Evolutionary conservation across 2,797 vertebrate species (phyloP).

Genomic region (Lepus oiostolus): DNA sequence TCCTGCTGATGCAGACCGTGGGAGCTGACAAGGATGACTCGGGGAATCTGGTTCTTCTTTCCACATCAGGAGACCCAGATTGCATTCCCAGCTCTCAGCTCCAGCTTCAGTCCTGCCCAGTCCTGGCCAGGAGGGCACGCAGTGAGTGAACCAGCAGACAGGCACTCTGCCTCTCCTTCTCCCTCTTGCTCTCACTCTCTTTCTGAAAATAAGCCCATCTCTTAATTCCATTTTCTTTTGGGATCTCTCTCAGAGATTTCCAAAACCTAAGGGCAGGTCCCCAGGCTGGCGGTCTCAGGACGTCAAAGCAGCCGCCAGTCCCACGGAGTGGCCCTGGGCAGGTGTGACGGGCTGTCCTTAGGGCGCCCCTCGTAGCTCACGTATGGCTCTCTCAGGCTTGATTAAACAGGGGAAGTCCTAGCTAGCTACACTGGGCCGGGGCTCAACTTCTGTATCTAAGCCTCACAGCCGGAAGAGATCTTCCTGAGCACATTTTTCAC

Average conservation of each 20-base stretch:
- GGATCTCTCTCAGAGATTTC: not conserved
- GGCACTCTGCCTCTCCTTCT: no score
- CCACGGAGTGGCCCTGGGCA: not conserved
- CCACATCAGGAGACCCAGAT: no score
- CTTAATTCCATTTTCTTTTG: no score
- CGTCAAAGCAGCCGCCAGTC: not conserved
- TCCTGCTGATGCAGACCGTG: no score
- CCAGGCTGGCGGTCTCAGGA: not conserved
- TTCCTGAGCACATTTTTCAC: not conserved
- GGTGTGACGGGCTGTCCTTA: not conserved
- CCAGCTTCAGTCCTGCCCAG: no score
- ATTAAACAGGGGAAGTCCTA: not conserved
- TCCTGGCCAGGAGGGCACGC: no score
- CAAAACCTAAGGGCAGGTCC: not conserved
- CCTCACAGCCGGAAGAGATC: slow-evolving; percentile 1
- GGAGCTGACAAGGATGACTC: no score
- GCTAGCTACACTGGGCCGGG: not conserved
- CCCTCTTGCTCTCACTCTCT: no score
- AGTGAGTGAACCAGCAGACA: no score
- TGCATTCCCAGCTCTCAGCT: no score
- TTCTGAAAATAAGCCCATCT: no score
- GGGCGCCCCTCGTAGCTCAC: not conserved
- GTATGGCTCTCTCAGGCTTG: not conserved
- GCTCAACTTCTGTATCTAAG: not conserved
- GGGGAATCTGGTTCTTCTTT: no score